Conservation (phyloP, 1,140 invertebrate species). For the Trigoniulus corallinus region DNA sequence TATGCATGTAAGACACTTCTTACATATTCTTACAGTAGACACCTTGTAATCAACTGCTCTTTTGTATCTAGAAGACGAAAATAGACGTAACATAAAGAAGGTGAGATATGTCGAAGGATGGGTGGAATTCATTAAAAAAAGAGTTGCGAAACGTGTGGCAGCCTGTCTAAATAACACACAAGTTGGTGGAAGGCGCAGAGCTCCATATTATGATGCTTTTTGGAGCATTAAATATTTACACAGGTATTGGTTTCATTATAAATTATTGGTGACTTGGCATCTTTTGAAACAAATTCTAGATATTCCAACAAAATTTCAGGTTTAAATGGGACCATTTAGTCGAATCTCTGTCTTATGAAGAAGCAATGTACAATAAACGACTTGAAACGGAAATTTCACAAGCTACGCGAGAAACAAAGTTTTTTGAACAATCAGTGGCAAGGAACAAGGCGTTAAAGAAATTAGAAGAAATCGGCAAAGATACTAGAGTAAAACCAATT, state of each 20-base stretch:
- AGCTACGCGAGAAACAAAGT: constrained; percentile 73
- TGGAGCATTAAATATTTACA: constrained; percentile 94
- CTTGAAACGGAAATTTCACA: constrained; percentile 73
- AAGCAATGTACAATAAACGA: constrained; percentile 68
- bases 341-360: constrained; percentile 79
- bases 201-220: constrained; percentile 69
- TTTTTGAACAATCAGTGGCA: constrained; percentile 40
- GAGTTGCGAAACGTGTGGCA: constrained; percentile 70
- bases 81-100: constrained; percentile 18
- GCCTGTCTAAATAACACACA: constrained; percentile 61
- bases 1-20: not conserved
- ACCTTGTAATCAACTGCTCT: constrained; percentile 25
- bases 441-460: too few relatives aligned
- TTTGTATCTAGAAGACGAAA: constrained; percentile 34
- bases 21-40: constrained; percentile 16
- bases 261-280: not conserved
- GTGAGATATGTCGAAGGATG: constrained; percentile 81
- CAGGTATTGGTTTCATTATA: constrained; percentile 29
- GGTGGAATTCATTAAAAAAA: constrained; percentile 87
- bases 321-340: constrained; percentile 93
- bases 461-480: too few relatives aligned
- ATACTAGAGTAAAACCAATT: too few relatives aligned
- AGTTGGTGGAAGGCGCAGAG: constrained; percentile 72
- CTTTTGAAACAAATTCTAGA: too few relatives aligned
- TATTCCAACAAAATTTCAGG: too few relatives aligned